phyloP scores from a whole-genome alignment of 2,797 vertebrate species.

The Phoxinus dragarum region DNA sequence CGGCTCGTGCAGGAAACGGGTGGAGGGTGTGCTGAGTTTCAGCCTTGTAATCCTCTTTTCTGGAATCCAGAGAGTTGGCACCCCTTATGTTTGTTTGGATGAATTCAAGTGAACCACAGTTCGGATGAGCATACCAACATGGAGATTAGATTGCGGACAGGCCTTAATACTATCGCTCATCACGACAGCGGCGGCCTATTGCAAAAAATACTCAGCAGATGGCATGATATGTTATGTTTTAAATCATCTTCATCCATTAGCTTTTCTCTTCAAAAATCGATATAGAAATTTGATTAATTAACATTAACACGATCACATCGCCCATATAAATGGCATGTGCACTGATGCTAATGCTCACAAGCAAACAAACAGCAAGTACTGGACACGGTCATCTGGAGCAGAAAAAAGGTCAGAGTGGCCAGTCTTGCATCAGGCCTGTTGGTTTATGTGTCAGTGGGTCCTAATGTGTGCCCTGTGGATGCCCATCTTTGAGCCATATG shows the following conservation, averaged over 20 bases:
- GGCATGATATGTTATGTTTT: neutral
- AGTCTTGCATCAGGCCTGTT: constrained; percentile 39
- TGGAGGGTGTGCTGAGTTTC: constrained; percentile 27
- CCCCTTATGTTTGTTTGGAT: constrained; percentile 56
- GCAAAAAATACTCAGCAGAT: neutral
- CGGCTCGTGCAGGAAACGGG: constrained; percentile 21
- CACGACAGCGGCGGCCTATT: neutral
- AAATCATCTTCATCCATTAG: neutral
- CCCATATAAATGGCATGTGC: neutral
- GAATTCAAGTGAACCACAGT: constrained; percentile 40
- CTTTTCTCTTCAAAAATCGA: constrained; percentile 7
- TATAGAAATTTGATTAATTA: neutral
- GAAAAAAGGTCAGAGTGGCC: constrained; percentile 38
- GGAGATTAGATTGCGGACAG: constrained; percentile 44
- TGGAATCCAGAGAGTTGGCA: constrained; percentile 52
- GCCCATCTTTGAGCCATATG: constrained; percentile 55
- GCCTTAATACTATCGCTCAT: constrained; percentile 41
- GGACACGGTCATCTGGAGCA: constrained; percentile 35
- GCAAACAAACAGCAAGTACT: constrained; percentile 20
- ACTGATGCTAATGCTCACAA: neutral
- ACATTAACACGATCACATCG: neutral
- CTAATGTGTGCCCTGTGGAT: constrained; percentile 46
- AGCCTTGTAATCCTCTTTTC: constrained; percentile 62
- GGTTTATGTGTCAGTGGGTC: constrained; percentile 56
- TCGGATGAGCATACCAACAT: constrained; percentile 40